Percentiles rank a stretch among this genome's conserved stretches.
These are phyloP conservation scores for Acromyrmex charruanus DNA, from an alignment of 1,140 invertebrate genomes.

Conservation along the genomic window DNA sequence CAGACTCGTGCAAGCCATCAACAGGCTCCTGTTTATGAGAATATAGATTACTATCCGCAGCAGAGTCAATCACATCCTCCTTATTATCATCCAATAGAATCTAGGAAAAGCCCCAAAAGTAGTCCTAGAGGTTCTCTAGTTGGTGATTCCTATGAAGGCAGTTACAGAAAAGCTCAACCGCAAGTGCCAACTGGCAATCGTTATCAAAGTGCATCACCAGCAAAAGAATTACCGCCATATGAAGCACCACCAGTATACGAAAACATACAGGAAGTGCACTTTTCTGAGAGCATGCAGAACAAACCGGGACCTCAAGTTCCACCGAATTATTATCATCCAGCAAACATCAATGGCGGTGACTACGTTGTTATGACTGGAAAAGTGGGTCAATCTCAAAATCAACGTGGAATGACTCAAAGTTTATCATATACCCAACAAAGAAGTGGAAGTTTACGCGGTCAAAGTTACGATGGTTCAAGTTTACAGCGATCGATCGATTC, in stretches of 20 bases:
- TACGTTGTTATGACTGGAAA: slow-evolving; percentile 86
- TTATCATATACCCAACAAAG: slow-evolving; percentile 77
- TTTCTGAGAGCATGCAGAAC: slow-evolving; percentile 81
- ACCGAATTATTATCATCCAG: slow-evolving; percentile 83
- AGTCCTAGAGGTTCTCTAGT: slow-evolving; percentile 84
- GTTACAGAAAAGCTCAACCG: slow-evolving; percentile 89
- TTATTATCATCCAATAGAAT: slow-evolving; percentile 88
- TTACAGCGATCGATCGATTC: slow-evolving; percentile 69
- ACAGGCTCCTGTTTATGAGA: slow-evolving; percentile 92
- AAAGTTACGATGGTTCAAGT: slow-evolving; percentile 80
- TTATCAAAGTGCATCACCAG: slow-evolving; percentile 83
- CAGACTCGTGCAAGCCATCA: slow-evolving; percentile 73
- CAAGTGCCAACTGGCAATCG: slow-evolving; percentile 90
- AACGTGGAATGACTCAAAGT: slow-evolving; percentile 72
- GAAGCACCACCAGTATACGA: slow-evolving; percentile 91
- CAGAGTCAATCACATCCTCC: slow-evolving; percentile 86
- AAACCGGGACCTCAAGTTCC: slow-evolving; percentile 86
- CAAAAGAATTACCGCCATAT: slow-evolving; percentile 87
- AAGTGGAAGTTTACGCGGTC: slow-evolving; percentile 72
- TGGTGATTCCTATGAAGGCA: slow-evolving; percentile 87
- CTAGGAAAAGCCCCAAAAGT: slow-evolving; percentile 81
- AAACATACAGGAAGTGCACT: slow-evolving; percentile 89
- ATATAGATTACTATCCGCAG: slow-evolving; percentile 91
- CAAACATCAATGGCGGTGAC: slow-evolving; percentile 84
- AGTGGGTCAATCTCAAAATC: slow-evolving; percentile 73